Evolutionary conservation across 2,113 vertebrate species (phyloP), one percentile per base, ranked within the genome.

Genomic region (Sinocyclocheilus anshuiensis): DNA sequence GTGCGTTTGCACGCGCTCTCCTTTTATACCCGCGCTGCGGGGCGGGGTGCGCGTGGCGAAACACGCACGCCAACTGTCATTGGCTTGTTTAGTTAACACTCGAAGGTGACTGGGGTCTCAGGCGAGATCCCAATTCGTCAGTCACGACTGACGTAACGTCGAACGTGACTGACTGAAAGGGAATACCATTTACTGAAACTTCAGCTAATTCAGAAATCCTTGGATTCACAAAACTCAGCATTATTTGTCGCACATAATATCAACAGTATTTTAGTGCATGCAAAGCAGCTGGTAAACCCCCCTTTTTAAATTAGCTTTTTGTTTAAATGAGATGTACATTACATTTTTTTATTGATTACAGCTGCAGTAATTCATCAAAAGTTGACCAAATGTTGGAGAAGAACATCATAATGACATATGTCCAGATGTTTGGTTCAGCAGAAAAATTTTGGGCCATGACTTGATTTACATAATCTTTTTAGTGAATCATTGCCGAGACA

Each of bases 351-450:
- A 36, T 71, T 71, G 67, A 36, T 71, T 16, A 36, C 29, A 71
- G 67, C 16, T 36, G 65, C 26, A 71, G 16, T 59, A 59, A 71
- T 71, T 71, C 7, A 71, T 71, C 67, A 71, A 71, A 71, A 36
- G 29, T 36, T 71, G 16, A 10, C 29, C 29, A 36, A 36, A 71
- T 71, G 67, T 71, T 36, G 3, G 8, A 71, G 67, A 9, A 36
- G 29, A 71, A 7, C 7, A 36, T 36, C 29, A 69, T 33, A 69
- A 69, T 36, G 65, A 18, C 29, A 1, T 18, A 69, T 69, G 65
- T 36, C 65, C 65, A 69, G 65, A 69, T 69, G 65, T 69, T 69
- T 33, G 29, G 29, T 69, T 69, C 65, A 69, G 65, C 29, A 8
- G 2, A 69, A 33, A 18, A 1, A 18, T 29, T 15, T 69, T 69